Percentiles rank a stretch among this genome's conserved stretches.
Evolutionary conservation across 2,113 vertebrate species (phyloP).

Genomic region (Ptyas mucosa): DNA sequence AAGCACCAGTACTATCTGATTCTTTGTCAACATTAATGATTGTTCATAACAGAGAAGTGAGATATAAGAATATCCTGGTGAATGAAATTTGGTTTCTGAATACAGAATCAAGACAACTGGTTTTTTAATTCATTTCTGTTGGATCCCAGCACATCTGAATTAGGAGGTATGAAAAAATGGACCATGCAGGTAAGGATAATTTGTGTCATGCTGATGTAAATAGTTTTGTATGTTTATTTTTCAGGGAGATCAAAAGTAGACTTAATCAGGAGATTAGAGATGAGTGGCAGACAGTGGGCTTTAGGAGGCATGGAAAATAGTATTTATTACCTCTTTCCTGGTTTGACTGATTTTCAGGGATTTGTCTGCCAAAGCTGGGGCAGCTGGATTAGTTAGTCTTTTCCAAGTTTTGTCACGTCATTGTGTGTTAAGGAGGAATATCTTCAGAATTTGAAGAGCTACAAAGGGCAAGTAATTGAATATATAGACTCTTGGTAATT

Average conservation of each 20-base stretch:
- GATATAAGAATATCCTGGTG: neutral
- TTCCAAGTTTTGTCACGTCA: neutral
- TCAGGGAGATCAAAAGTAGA: neutral
- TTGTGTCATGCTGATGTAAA: neutral
- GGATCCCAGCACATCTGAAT: neutral
- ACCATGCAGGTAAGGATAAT: neutral
- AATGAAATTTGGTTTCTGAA: neutral
- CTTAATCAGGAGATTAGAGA: neutral
- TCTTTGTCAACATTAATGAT: neutral
- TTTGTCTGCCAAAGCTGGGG: neutral
- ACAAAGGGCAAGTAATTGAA: neutral
- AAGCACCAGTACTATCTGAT: neutral
- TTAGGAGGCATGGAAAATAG: neutral
- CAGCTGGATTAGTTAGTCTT: neutral
- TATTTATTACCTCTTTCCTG: neutral
- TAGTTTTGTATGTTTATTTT: neutral
- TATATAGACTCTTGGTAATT: neutral
- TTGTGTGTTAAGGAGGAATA: neutral
- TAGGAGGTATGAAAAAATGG: neutral
- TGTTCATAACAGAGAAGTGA: neutral
- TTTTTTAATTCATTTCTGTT: neutral
- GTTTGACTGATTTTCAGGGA: neutral
- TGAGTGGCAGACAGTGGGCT: neutral
- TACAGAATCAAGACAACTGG: neutral
- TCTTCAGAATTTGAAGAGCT: neutral